Evolutionary conservation across 2,888 invertebrate species (phyloP).

Genomic region (Leucophora obtusa): DNA sequence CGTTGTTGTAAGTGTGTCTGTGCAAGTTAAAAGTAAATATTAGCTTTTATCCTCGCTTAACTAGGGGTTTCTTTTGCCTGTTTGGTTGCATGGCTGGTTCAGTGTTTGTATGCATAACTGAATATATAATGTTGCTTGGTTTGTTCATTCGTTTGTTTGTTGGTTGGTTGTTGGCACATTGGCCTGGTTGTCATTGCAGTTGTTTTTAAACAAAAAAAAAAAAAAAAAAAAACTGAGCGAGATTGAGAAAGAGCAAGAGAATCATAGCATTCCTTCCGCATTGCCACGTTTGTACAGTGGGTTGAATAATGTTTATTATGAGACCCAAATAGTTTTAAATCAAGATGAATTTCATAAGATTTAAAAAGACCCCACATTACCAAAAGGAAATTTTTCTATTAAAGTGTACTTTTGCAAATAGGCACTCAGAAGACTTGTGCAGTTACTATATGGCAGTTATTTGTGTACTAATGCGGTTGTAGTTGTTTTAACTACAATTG

Average conservation of each 20-base stretch:
- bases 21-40: slow-evolving; percentile 57
- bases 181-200: slow-evolving; percentile 62
- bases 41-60: slow-evolving; percentile 60
- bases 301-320: neutral
- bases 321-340: too few species aligned
- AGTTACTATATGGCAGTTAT: too few species aligned
- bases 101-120: slow-evolving; percentile 58
- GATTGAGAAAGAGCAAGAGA: too few species aligned
- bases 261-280: slow-evolving; percentile 55
- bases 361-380: too few species aligned
- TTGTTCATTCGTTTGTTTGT: slow-evolving; percentile 3
- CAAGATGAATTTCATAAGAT: too few species aligned
- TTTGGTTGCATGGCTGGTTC: slow-evolving; percentile 55
- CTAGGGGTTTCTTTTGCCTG: slow-evolving; percentile 41
- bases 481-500: too few species aligned
- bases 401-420: too few species aligned
- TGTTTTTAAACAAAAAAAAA: neutral
- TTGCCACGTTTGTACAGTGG: slow-evolving; percentile 43
- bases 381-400: too few species aligned
- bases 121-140: slow-evolving; percentile 55
- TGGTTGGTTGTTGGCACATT: slow-evolving; percentile 59
- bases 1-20: slow-evolving; percentile 11
- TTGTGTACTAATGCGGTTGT: too few species aligned
- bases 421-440: too few species aligned
- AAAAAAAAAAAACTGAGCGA: too few species aligned